phyloP scores from a whole-genome alignment of 2,797 vertebrate species.

The Lagorchestes hirsutus region DNA sequence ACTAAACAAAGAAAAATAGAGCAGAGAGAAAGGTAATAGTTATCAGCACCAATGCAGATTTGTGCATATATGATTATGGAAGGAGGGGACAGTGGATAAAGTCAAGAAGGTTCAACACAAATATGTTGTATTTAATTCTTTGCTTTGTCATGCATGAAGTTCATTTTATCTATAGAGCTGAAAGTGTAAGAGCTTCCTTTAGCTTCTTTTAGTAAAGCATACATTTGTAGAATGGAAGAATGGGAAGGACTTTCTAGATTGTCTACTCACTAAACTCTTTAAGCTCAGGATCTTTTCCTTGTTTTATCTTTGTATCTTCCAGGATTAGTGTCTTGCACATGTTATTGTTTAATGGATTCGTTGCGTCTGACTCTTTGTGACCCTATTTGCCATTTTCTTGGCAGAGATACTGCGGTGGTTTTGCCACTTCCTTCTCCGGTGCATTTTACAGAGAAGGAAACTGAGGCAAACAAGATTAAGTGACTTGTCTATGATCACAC shows the following conservation, averaged over 20 bases:
- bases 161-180: neutral
- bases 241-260: neutral
- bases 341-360: neutral
- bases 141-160: neutral
- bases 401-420: neutral
- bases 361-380: neutral
- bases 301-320: neutral
- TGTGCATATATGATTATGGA: neutral
- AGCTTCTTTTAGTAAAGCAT: neutral
- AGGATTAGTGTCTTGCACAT: neutral
- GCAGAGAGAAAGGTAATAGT: neutral
- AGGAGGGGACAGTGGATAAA: neutral
- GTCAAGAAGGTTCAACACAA: neutral
- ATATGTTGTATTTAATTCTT: neutral
- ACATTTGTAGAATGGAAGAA: neutral
- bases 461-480: neutral
- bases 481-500: neutral
- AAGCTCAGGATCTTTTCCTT: neutral
- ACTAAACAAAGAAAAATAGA: neutral
- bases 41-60: neutral
- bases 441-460: neutral
- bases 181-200: neutral
- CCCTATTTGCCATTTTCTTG: neutral
- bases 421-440: neutral
- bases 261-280: neutral